Conservation (phyloP, 2,888 invertebrate species). For the Drosophila greeni region DNA sequence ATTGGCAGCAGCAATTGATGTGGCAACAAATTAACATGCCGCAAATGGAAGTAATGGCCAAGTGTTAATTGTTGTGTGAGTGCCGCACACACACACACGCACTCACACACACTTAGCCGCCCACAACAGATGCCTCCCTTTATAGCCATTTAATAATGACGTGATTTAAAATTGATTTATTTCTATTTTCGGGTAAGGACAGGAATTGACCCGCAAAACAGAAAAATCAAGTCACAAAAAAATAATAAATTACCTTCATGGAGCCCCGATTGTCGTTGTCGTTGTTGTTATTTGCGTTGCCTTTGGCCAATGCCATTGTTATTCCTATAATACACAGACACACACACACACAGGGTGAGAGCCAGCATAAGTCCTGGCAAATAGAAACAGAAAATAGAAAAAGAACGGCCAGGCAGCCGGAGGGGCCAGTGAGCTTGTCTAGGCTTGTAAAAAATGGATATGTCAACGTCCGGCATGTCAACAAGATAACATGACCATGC, state of each 20-base stretch:
- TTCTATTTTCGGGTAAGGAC: slow-evolving; percentile 19
- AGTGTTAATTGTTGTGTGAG: slow-evolving; percentile 71
- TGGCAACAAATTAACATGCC: slow-evolving; percentile 78
- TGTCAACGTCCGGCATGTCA: slow-evolving; percentile 71
- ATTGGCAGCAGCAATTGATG: slow-evolving; percentile 73
- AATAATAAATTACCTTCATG: slow-evolving; percentile 57
- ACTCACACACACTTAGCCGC: slow-evolving; percentile 13
- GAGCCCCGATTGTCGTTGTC: slow-evolving; percentile 38
- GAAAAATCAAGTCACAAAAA: slow-evolving; percentile 31
- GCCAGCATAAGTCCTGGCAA: slow-evolving; percentile 40
- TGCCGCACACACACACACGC: slow-evolving; percentile 30
- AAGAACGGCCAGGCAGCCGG: slow-evolving; percentile 19
- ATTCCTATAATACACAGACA: slow-evolving; percentile 32
- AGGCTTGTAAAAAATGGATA: slow-evolving; percentile 64
- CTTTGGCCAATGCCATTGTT: slow-evolving; percentile 35
- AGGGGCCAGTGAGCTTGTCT: slow-evolving; percentile 36
- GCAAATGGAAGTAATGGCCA: slow-evolving; percentile 75
- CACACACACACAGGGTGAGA: slow-evolving; percentile 13
- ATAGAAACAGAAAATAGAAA: slow-evolving; percentile 30
- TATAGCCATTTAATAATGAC: slow-evolving; percentile 53
- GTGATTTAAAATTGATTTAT: slow-evolving; percentile 56
- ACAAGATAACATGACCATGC: slow-evolving; percentile 61
- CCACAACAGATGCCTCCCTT: slow-evolving; percentile 27
- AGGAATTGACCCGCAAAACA: slow-evolving; percentile 38
- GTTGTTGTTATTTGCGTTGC: slow-evolving; percentile 39